Conservation (phyloP, 2,113 vertebrate genomes). For the Bothrops jararaca region DNA sequence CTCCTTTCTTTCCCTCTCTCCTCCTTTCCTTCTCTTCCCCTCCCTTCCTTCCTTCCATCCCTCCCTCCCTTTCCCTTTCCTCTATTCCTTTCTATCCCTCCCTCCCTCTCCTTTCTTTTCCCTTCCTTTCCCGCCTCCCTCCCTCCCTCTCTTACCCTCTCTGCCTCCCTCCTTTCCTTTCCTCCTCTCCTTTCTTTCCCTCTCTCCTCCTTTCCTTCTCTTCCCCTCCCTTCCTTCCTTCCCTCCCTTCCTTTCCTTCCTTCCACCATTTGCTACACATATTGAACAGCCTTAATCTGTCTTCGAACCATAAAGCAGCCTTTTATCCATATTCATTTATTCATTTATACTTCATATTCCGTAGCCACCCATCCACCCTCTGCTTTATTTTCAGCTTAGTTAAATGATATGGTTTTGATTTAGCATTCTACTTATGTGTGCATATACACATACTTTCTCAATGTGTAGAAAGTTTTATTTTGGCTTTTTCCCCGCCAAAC, state of each 20-base stretch:
- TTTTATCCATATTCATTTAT: conserved; percentile 43
- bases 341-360: no score
- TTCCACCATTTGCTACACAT: conserved; percentile 44
- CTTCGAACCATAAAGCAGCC: conserved; percentile 42
- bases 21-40: not conserved
- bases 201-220: no score
- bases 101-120: not conserved
- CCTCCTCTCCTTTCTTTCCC: no score
- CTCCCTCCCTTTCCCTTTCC: not conserved
- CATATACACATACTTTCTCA: not conserved
- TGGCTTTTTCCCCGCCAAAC: not conserved
- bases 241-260: conserved; percentile 22
- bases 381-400: conserved; percentile 23
- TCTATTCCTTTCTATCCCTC: conserved; percentile 30
- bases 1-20: no score
- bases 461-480: not conserved
- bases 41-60: no score
- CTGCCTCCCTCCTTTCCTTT: rapidly evolving
- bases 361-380: no score
- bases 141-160: no score
- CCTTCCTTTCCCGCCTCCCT: not conserved
- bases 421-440: conserved; percentile 22
- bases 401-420: conserved; percentile 14
- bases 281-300: conserved; percentile 55
- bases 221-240: not conserved